Evolutionary conservation across 2,797 vertebrate genomes (phyloP).

Genomic region (Caiman crocodilus): DNA sequence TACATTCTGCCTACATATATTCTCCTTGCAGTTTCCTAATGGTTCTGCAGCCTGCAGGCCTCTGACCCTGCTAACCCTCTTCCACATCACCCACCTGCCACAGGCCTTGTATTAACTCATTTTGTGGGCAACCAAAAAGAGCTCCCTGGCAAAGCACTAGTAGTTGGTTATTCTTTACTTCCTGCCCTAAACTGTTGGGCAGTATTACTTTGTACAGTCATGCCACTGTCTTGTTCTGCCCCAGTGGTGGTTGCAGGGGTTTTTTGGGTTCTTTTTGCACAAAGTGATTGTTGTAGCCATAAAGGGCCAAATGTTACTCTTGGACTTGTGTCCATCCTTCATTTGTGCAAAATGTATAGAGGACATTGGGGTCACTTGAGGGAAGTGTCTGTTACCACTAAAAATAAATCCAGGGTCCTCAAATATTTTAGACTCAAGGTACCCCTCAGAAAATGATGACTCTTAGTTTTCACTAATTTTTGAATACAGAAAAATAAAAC

Average conservation of each 20-base stretch:
- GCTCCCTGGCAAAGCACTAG: fast-evolving
- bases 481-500: no score
- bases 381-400: no score
- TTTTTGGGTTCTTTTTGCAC: neutral
- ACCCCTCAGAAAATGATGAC: no score
- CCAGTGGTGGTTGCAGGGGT: neutral
- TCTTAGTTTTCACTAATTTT: no score
- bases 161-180: neutral
- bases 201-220: neutral
- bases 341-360: neutral
- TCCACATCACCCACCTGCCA: neutral
- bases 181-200: neutral
- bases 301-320: neutral
- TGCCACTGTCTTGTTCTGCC: neutral
- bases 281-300: neutral
- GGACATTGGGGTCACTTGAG: neutral
- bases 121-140: neutral
- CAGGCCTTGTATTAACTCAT: neutral
- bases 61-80: neutral
- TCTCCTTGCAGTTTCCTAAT: neutral
- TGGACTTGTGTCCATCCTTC: neutral
- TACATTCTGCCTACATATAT: neutral
- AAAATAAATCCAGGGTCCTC: no score
- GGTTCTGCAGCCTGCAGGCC: fast-evolving
- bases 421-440: no score